phyloP scores from a whole-genome alignment of 1,140 invertebrate species.

The Listronotus oregonensis region DNA sequence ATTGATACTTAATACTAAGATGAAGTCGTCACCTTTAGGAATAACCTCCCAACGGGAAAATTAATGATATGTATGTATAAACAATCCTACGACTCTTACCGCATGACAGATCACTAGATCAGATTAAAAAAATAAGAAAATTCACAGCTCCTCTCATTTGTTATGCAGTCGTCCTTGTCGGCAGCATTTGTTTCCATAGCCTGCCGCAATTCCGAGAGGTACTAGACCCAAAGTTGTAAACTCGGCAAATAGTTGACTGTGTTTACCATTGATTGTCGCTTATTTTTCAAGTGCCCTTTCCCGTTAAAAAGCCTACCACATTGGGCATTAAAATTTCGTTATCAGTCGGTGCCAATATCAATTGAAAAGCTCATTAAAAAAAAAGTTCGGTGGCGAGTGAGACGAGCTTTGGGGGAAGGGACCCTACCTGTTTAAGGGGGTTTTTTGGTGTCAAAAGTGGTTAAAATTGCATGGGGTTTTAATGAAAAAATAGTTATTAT shows the following conservation, averaged over 20 bases:
- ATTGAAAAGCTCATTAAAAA: background rate
- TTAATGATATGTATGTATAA: too few relatives aligned
- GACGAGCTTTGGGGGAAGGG: slow-evolving; percentile 1
- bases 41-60: too few relatives aligned
- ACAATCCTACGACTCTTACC: too few relatives aligned
- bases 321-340: too few relatives aligned
- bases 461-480: background rate
- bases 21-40: too few relatives aligned
- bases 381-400: background rate
- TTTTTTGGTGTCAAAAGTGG: slow-evolving; percentile 1
- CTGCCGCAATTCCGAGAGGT: background rate
- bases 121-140: background rate
- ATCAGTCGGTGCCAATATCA: too few relatives aligned
- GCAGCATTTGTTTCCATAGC: background rate
- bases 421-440: slow-evolving; percentile 11
- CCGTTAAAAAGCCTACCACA: background rate
- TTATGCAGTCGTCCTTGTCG: slow-evolving; percentile 8
- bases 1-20: too few relatives aligned
- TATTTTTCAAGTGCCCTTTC: slow-evolving; percentile 15
- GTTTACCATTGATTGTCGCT: slow-evolving; percentile 13
- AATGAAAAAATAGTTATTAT: background rate
- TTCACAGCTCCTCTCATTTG: slow-evolving; percentile 9
- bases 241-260: slow-evolving; percentile 9
- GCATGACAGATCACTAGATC: slow-evolving; percentile 1
- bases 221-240: background rate